Base-by-base conservation (phyloP, 2,888 invertebrate genomes). In the Trichopoda pennipes region DNA sequence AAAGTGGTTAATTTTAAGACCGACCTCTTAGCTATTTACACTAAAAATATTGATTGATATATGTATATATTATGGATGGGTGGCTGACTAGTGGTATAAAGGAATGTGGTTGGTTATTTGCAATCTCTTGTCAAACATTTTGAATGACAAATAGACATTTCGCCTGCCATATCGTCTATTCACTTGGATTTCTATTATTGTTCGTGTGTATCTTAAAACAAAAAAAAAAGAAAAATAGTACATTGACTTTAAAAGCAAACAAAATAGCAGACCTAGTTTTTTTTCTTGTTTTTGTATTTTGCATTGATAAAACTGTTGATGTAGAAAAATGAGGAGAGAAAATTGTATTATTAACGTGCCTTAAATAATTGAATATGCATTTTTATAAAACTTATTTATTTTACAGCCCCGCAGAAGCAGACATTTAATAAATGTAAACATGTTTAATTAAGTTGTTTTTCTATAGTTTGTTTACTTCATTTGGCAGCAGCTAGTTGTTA, bases 251-350 rank as follows among this genome's bases (percentile, higher is more conserved):
- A 47, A 61, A 51, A 70, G 19, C 58, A 51, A 53, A 72, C 58
- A 60, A 66, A 58, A 60, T 56, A 35, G 23, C 44, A 73, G 66
- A 73, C 72, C 72, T 53, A 73, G 51, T 72, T 79, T 21, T 61
- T 28, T 28, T 72, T 78, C 66, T 32, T 44, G 58, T 44, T 14
- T 49, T 17, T 55, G 35, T 21, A 53, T 42, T 55, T 17, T 69
- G 47, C 49, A 42, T 21, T 44, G 23, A 49, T 72, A 58, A 60
- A 49, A 56, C 49, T 2, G 16, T 23, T 17, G 49, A 9, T 38
- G 23, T 44, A 60, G 4, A 3, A 60, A 6, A 9, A 14, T 58
- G n/a, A n/a, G 21, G 9, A 49, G 47, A 53, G 49, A 12, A 76
- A 69, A 44, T 32, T 19, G 60, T 60, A 14, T 47, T 28, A 35